A percentile compares a stretch with the other conserved stretches of the same genome.
Conservation (phyloP, 2,797 vertebrate genomes). For the Rachycentron canadum region DNA sequence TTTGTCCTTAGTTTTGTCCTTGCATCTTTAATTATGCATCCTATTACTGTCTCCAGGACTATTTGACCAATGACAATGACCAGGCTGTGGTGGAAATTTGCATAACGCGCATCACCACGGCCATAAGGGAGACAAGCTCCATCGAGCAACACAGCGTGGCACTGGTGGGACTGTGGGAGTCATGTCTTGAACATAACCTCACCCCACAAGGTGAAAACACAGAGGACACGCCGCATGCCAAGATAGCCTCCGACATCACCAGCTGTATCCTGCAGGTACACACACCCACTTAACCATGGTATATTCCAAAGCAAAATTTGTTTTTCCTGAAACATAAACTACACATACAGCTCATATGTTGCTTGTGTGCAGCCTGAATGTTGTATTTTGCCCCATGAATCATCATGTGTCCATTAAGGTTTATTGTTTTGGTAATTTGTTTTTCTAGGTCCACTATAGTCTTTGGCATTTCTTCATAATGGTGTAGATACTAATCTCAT, state of each 20-base stretch:
- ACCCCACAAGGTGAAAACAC: constrained; percentile 87
- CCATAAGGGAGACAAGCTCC: constrained; percentile 92
- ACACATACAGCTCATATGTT: constrained; percentile 10
- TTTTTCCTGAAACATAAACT: constrained; percentile 16
- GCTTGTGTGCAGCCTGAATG: not conserved
- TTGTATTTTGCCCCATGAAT: not conserved
- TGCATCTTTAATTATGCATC: constrained; percentile 21
- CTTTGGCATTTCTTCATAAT: not conserved
- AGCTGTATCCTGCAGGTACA: constrained; percentile 96
- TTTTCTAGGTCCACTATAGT: not conserved
- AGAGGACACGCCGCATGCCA: constrained; percentile 94
- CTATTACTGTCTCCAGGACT: constrained; percentile 87
- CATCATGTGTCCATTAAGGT: not conserved
- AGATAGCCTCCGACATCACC: constrained; percentile 97
- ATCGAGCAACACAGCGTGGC: constrained; percentile 91
- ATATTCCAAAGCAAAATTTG: not conserved
- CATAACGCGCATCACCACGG: constrained; percentile 94
- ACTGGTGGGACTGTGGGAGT: constrained; percentile 95
- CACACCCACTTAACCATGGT: not conserved
- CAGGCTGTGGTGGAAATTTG: constrained; percentile 98
- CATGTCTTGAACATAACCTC: constrained; percentile 93
- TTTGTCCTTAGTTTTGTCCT: constrained; percentile 50
- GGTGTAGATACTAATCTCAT: not conserved
- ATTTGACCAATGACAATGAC: constrained; percentile 94
- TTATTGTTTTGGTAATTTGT: not conserved